phyloP scores from a whole-genome alignment of 2,797 vertebrate genomes.

The Prunella strophiata region DNA sequence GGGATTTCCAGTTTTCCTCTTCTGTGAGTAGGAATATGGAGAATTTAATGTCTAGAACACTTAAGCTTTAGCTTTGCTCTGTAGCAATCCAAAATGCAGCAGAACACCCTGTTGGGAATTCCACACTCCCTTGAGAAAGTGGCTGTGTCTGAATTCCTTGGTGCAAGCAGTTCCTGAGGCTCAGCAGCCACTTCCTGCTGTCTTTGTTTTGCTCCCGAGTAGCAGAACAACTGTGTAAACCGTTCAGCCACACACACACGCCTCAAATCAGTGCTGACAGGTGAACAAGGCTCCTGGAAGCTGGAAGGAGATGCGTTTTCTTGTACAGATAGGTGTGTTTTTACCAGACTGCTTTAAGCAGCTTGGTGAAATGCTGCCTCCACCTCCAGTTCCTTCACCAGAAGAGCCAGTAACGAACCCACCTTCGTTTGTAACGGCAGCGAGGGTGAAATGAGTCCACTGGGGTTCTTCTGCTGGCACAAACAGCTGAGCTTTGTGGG shows the following conservation, averaged over 20 bases:
- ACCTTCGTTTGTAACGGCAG: not conserved
- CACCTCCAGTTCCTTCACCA: not conserved
- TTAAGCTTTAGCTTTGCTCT: not conserved
- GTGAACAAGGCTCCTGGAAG: not conserved
- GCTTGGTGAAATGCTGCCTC: not conserved
- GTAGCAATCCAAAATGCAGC: not conserved
- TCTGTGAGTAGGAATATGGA: not conserved
- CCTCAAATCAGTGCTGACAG: not conserved
- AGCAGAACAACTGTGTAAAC: not conserved
- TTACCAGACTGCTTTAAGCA: not conserved
- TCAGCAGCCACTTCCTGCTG: not conserved
- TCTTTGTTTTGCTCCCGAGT: not conserved
- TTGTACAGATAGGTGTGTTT: not conserved
- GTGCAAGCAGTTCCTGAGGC: not conserved
- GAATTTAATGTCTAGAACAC: not conserved
- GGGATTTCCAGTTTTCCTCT: not conserved
- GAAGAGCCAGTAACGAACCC: not conserved
- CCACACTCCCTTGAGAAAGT: not conserved
- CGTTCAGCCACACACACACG: not conserved
- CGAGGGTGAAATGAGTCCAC: not conserved
- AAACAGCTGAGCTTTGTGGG: not conserved
- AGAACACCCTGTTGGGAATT: not conserved
- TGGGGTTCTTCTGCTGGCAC: not conserved
- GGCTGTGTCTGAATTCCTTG: not conserved
- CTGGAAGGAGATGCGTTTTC: not conserved